phyloP scores from a whole-genome alignment of 2,113 vertebrate genomes.

The Pangasianodon hypophthalmus region DNA sequence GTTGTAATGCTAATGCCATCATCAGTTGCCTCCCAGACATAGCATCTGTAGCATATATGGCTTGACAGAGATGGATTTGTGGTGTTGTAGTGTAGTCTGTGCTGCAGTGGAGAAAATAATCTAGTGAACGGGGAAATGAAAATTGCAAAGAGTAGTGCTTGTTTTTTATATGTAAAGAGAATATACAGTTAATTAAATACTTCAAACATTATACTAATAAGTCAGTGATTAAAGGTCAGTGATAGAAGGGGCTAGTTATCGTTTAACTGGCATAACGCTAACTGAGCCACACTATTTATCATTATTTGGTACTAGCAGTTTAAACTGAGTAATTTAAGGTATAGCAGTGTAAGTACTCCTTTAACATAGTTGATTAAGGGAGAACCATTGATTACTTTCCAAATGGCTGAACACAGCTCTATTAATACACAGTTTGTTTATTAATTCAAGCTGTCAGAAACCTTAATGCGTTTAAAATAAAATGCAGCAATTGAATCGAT shows the following conservation, averaged over 20 bases:
- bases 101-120: conserved; percentile 35
- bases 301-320: neutral
- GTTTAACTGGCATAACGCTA: neutral
- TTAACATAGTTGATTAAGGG: neutral
- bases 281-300: neutral
- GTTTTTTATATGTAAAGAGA: neutral
- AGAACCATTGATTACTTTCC: neutral
- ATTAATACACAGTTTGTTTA: neutral
- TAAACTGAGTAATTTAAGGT: neutral
- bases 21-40: conserved; percentile 17
- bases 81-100: conserved; percentile 58
- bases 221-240: conserved; percentile 11
- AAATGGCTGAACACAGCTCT: neutral
- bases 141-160: neutral
- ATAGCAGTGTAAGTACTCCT: neutral
- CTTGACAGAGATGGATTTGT: conserved; percentile 35
- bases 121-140: neutral
- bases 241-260: neutral
- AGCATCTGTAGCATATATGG: conserved; percentile 20
- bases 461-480: neutral
- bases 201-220: neutral
- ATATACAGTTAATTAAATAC: neutral
- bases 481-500: neutral
- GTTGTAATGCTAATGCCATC: conserved; percentile 32
- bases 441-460: neutral